Conservation (phyloP, 2,113 vertebrate species). For the Labeo rohita region DNA sequence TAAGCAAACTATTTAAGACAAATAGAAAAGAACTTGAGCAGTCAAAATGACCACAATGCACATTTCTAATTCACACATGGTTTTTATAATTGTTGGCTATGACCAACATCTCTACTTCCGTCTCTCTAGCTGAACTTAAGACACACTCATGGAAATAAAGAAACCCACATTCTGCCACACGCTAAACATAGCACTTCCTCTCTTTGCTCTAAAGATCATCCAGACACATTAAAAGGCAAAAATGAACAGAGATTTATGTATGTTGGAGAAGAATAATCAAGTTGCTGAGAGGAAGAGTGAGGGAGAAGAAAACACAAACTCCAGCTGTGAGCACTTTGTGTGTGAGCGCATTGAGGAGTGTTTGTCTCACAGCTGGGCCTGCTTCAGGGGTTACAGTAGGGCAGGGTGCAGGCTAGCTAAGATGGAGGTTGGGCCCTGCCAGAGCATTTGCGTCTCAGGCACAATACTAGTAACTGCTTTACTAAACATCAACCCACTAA, state of each 20-base stretch:
- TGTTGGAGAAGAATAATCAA: conserved; percentile 16
- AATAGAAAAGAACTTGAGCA: background rate
- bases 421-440: background rate
- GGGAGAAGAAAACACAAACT: conserved; percentile 30
- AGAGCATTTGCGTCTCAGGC: background rate
- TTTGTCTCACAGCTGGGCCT: conserved; percentile 47
- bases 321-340: conserved; percentile 49
- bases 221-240: conserved; percentile 16
- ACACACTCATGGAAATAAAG: conserved; percentile 22
- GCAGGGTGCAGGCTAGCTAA: conserved; percentile 19
- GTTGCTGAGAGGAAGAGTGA: background rate
- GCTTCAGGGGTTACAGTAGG: conserved; percentile 41
- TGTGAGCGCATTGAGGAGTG: conserved; percentile 4
- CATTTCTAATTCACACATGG: background rate
- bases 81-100: background rate
- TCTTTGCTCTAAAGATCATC: background rate
- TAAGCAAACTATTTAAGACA: background rate
- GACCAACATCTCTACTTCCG: background rate
- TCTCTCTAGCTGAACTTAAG: background rate
- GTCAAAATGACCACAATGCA: background rate
- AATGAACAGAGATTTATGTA: background rate
- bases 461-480: background rate
- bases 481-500: background rate
- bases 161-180: background rate
- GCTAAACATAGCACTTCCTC: conserved; percentile 25